Evolutionary conservation across 1,140 invertebrate genomes (phyloP), one percentile per base, ranked within the genome.

Genomic region (Bombus ignitus): DNA sequence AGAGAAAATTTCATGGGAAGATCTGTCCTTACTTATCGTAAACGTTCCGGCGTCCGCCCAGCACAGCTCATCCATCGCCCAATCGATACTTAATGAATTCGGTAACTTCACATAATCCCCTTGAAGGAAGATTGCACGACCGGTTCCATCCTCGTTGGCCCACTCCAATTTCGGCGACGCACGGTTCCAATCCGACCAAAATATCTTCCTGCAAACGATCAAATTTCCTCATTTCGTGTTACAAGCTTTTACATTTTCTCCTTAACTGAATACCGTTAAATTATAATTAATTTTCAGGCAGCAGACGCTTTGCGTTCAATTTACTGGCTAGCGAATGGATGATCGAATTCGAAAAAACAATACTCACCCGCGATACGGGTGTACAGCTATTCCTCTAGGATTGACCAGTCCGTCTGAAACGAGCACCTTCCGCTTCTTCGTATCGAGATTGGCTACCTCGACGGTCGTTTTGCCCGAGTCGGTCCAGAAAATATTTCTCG

Each of bases 131-230:
- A 97, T 97, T 94, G 95, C 97, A 68, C 99, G 96, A 2, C 97
- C 97, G 9, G 97, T 97, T 3, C 99, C 99, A 94, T 99, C 99
- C 96, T 99, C 97, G 94, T 99, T 98, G 4, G 99, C 97, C 96
- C 97, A 97, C 95, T 99, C 99, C 84, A 99, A 98, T 96, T 98
- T 99, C 0, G 99, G 99, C 68, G 96, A 95, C 3, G 96, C 95
- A n/a, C 99, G 96, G 93, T 99, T 97, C 99, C 99, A 99, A 93
- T 99, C 99, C 0, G 98, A 98, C 98, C 99, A 99, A 93, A 98
- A 99, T 73, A 99, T 96, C 96, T 98, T 98, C 44, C 98, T 99
- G 91, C 92, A 95, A 91, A 83, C 57, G 82, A n/a, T 12, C 39
- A 66, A 83, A 76, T 88, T 89, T 71, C 32, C 42, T 9, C 44